Base-by-base conservation (phyloP, 1,140 invertebrate genomes). In the Holcopasites calliopsidis region DNA sequence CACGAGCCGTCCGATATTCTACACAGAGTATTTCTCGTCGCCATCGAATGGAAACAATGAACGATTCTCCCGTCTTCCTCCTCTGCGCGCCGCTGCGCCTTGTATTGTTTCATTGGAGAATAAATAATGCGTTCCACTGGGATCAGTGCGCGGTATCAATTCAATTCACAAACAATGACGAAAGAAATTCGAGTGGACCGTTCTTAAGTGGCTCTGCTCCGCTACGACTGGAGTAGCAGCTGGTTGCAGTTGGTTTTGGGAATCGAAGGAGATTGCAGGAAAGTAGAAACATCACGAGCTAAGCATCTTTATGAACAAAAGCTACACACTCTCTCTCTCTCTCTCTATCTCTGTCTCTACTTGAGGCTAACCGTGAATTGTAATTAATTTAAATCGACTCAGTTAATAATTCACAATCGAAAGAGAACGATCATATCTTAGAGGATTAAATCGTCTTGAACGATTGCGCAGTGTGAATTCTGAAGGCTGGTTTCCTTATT, bases 391-490 rank as follows among this genome's bases (percentile, higher is more conserved):
- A 10, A 16, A 18, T 11, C n/a, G 18, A 6, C n/a, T 18, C 28
- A 38, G 76, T 82, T 81, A 82, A 81, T 82, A 81, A 82, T 82
- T 72, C 57, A 57, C 35, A 42, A 58, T 33, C 65, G 68, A 33
- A 38, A 28, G 54, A 31, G 13, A 49, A n/a, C n/a, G 62, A 77
- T 80, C 58, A 69, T 62, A 82, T 81, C 68, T 54, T 50, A n/a
- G 13, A 21, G 58, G 74, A 77, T 77, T 68, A 81, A 73, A 76
- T 61, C 26, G 21, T 40, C 49, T 35, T 0, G n/a, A 2, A 11
- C 0, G n/a, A 8, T 23, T 5, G 21, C 8, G 18, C 28, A 58
- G 38, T n/a, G 31, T 16, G 35, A 42, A 31, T 64, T 40, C 54
- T 4, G 21, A 11, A 1, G n/a, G 23, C n/a, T 23, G n/a, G 35